These are phyloP conservation scores for Sebastes hubbsi DNA, from an alignment of 2,797 vertebrate genomes.

Conservation along the genomic window DNA sequence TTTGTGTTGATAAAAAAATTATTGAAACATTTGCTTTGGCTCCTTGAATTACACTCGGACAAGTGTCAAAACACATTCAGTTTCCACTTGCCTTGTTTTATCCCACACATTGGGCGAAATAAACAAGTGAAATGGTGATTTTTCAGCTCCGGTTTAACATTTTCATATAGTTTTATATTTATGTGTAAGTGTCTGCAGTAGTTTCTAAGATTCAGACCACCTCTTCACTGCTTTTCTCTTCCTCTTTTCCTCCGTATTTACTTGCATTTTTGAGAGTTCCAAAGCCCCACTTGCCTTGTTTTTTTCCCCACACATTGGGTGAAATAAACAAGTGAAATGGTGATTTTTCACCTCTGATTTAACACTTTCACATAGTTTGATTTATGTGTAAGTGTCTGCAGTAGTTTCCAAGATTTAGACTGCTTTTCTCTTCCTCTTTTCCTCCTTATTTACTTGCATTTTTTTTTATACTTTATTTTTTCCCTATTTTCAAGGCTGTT, in stretches of 20 bases:
- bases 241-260: neutral
- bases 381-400: neutral
- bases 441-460: neutral
- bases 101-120: neutral
- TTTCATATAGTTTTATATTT: neutral
- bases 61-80: constrained; percentile 58
- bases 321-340: constrained; percentile 19
- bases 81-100: constrained; percentile 12
- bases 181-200: neutral
- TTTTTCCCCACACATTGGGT: neutral
- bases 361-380: neutral
- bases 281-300: neutral
- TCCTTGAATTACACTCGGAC: constrained; percentile 35
- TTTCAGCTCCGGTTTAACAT: constrained; percentile 2
- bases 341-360: neutral
- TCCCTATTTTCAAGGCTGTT: no score
- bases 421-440: neutral
- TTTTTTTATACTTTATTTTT: no score
- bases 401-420: neutral
- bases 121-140: neutral
- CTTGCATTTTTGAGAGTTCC: neutral
- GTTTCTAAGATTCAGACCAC: neutral
- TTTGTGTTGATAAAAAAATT: constrained; percentile 56
- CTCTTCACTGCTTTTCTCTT: neutral
- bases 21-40: constrained; percentile 67